Percentiles rank a stretch among this genome's conserved stretches.
phyloP scores from a whole-genome alignment of 2,888 invertebrate genomes.

The Rhabditoides inermis region DNA sequence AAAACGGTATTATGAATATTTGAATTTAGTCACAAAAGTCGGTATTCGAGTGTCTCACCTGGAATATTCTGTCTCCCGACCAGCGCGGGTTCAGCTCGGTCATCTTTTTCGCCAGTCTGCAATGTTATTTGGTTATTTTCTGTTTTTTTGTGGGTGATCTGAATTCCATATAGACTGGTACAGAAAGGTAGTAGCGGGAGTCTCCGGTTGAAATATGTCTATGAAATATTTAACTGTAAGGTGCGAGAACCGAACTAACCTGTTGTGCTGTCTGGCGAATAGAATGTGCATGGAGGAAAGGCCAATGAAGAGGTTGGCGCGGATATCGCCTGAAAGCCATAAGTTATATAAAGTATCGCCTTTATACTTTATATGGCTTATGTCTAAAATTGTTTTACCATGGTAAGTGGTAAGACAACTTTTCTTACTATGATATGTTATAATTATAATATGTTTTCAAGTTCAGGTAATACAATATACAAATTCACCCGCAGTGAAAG shows the following conservation, averaged over 20 bases:
- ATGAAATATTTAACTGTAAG: not conserved
- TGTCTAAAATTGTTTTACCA: too few species aligned
- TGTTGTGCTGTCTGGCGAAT: conserved; percentile 82
- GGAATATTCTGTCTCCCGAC: conserved; percentile 77
- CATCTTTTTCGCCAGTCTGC: conserved; percentile 69
- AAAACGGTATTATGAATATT: conserved; percentile 59
- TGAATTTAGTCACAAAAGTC: not conserved
- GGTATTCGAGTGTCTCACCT: conserved; percentile 56
- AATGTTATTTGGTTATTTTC: too few species aligned
- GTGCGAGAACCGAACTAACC: conserved; percentile 12
- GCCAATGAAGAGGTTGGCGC: conserved; percentile 53
- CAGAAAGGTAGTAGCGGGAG: too few species aligned
- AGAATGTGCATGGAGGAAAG: conserved; percentile 61
- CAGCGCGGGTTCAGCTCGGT: conserved; percentile 77
- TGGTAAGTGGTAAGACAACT: not conserved
- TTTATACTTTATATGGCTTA: too few species aligned
- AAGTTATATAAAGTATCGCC: too few species aligned
- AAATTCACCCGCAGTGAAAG: conserved; percentile 43
- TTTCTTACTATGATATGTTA: not conserved
- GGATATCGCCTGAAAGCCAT: too few species aligned
- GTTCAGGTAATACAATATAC: not conserved
- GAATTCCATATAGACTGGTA: too few species aligned
- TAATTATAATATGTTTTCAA: not conserved
- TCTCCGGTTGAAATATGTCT: too few species aligned
- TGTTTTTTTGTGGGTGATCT: too few species aligned